Base-by-base conservation (phyloP, 2,888 invertebrate species). In the Mimas tiliae region DNA sequence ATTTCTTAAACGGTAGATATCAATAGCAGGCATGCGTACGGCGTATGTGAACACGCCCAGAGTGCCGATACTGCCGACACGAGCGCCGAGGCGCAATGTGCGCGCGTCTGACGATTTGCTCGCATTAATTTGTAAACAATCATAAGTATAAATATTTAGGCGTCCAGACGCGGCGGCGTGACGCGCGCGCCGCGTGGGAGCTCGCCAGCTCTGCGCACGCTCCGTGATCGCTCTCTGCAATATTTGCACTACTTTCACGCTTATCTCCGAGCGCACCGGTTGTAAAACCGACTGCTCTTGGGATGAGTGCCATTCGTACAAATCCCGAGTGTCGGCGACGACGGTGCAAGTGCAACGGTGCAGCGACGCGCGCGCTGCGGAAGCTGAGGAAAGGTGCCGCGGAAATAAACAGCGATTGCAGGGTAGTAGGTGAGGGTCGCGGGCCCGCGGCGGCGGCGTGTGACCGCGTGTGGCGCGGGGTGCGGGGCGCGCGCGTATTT, bases 371-470 rank as follows among this genome's bases (percentile, higher is more conserved):
- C 65, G 47, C 52, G 55, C 42, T 19, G 58, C 66, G 69, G 70
- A 67, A 70, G 62, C 65, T 71, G 51, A 71, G 65, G 64, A 58
- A 73, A 65, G 77, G 73, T 76, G 70, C 38, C 58, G 58, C 34
- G 34, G 72, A 77, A 79, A 81, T 79, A 81, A 81, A 80, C 82
- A 79, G 68, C 69, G 74, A 76, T 83, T 81, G 75, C 83, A 86
- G 88, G 88, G 87, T 83, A 88, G 87, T 84, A 78, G 89, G 88
- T 87, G 88, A 89, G 87, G 89, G 88, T 86, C 89, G 81, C 63
- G 72, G 71, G 19, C 19, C 19, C 51, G 65, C 63, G 65, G 67
- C 67, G 73, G 16, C n/a, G n/a, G n/a, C 16, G 48, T 63, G 69
- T 64, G 73, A 9, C n/a, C 9, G n/a, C 16, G 48, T 63, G 69